These are phyloP conservation scores for Rhyacophila evoluta DNA, from an alignment of 2,888 invertebrate species.

Conservation along the genomic window DNA sequence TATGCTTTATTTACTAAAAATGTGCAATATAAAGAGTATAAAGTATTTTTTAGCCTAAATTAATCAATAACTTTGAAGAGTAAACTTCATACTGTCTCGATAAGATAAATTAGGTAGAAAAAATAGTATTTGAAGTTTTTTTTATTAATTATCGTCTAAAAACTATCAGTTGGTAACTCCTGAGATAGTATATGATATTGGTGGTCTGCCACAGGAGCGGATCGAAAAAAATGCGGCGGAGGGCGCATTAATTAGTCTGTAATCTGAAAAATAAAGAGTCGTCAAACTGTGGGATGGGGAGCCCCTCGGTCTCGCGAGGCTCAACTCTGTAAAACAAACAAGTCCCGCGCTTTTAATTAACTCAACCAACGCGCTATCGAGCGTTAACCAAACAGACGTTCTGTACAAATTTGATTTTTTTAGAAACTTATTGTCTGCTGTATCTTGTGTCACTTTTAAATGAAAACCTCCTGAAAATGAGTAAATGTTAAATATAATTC, in stretches of 20 bases:
- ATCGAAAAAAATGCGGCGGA: not conserved
- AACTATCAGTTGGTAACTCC: not conserved
- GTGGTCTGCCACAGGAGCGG: not conserved
- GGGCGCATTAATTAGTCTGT: not conserved
- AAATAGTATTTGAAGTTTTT: no score
- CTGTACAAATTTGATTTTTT: not conserved
- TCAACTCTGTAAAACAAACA: not conserved
- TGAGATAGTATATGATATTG: not conserved
- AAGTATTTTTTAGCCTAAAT: no score
- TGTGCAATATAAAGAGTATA: no score
- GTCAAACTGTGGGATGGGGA: not conserved
- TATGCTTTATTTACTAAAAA: no score
- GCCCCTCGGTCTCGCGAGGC: not conserved
- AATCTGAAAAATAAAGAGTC: slow-evolving; percentile 15
- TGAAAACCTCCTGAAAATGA: no score
- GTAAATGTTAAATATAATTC: no score
- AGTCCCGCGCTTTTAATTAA: slow-evolving; percentile 7
- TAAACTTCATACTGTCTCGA: no score
- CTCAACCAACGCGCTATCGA: not conserved
- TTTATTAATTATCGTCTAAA: no score
- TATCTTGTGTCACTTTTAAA: no score
- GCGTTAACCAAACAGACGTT: slow-evolving; percentile 14
- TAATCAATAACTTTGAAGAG: no score
- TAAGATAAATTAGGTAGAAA: no score
- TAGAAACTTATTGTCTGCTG: no score